Conservation (phyloP, 2,113 vertebrate genomes). For the Carollia perspicillata region DNA sequence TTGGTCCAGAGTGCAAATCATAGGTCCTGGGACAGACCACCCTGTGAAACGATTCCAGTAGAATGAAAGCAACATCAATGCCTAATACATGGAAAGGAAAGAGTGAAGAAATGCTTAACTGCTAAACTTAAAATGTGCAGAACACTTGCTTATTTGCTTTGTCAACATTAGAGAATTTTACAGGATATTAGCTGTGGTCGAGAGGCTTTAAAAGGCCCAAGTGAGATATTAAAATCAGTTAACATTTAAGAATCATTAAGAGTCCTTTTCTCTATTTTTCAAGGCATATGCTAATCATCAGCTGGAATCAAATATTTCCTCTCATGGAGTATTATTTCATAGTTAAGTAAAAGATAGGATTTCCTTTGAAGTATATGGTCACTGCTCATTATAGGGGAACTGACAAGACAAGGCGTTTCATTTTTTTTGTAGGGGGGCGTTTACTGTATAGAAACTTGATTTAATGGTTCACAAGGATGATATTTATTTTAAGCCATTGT, state of each 20-base stretch:
- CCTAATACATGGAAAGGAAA: background rate
- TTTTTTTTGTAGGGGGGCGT: background rate
- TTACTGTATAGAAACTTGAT: slow-evolving; percentile 4
- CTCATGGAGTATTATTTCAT: slow-evolving; percentile 13
- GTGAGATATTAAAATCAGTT: slow-evolving; percentile 52
- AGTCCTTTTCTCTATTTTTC: slow-evolving; percentile 28
- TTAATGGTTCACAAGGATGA: background rate
- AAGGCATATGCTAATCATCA: slow-evolving; percentile 52
- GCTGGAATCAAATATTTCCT: slow-evolving; percentile 49
- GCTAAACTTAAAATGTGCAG: background rate
- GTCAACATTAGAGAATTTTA: slow-evolving; percentile 47
- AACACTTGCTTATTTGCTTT: slow-evolving; percentile 57
- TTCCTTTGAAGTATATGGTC: slow-evolving; percentile 62
- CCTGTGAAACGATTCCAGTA: background rate
- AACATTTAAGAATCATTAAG: slow-evolving; percentile 43
- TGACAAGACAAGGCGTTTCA: slow-evolving; percentile 40
- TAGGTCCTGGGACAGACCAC: background rate
- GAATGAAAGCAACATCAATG: background rate
- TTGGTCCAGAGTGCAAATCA: background rate
- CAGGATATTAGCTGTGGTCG: slow-evolving; percentile 20
- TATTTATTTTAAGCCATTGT: slow-evolving; percentile 48
- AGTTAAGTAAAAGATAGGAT: slow-evolving; percentile 55
- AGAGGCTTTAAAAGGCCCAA: slow-evolving; percentile 13
- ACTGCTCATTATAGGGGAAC: slow-evolving; percentile 19
- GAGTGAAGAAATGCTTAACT: background rate